Evolutionary conservation across 2,797 vertebrate species (phyloP), one percentile per base, ranked within the genome.

Genomic region (Micromesistius poutassou): DNA sequence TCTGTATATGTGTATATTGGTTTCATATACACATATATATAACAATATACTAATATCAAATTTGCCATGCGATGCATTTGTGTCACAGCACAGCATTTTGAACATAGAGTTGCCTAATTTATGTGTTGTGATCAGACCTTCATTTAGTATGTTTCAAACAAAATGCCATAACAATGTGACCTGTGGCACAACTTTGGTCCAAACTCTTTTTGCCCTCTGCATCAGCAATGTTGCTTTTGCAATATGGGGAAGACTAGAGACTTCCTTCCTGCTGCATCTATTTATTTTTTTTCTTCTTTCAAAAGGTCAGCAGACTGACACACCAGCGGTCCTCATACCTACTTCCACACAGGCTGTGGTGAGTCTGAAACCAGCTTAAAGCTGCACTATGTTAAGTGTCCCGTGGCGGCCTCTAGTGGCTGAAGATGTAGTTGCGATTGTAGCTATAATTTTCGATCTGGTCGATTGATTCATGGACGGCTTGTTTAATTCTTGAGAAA

Each of bases 231-330:
- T n/a, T n/a, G 73, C 7, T 74, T 78, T 5, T 71, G 68, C 73
- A 70, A 12, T 31, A 79, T 55, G 80, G 25, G 36, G 8, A 74
- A 70, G 76, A 71, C 25, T 31, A 8, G 36, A 72, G 81, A 86
- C 30, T 77, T 85, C 73, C 76, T 86, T 74, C 76, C 42, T 0
- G n/a, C 28, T 79, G 4, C 13, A 79, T 82, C 14, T 68, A 9
- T 14, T 19, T n/a, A n/a, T 72, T 78, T 33, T 71, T 72, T 22
- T 25, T 62, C 5, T 7, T 68, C 74, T 19, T 7, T 62, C 74
- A 7, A 73, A 81, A 93, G 90, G 80, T 85, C 85, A 84, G 22
- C 78, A 80, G 9, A 38, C 25, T 55, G 76, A 70, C 9, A 19
- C 14, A 3, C 7, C 30, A 22, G 10, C 28, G 13, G 66, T 86